Percentiles rank a stretch among this genome's conserved stretches.
Conservation (phyloP, 2,888 invertebrate species). For the Drosophila engyochracea region DNA sequence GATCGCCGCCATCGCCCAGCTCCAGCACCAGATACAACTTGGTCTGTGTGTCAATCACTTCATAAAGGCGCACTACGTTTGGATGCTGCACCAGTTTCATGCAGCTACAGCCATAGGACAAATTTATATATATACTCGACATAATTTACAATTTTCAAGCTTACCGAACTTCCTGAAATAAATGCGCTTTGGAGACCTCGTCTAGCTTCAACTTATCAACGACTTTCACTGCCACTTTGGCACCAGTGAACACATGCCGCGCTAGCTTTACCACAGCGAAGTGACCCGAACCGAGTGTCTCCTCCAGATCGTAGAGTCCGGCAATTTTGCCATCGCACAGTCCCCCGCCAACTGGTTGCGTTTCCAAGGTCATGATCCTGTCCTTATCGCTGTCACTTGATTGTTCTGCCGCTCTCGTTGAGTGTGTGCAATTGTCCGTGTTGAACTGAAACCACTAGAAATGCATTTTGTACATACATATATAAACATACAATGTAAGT, state of each 20-base stretch:
- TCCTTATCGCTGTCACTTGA: constrained; percentile 39
- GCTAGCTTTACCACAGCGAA: constrained; percentile 99
- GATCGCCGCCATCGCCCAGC: constrained; percentile 98
- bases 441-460: constrained; percentile 51
- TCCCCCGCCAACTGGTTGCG: constrained; percentile 72
- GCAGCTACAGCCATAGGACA: constrained; percentile 87
- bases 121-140: background rate
- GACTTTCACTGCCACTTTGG: constrained; percentile 98
- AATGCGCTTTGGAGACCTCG: constrained; percentile 97
- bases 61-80: constrained; percentile 98
- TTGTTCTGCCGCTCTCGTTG: constrained; percentile 18
- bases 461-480: constrained; percentile 29
- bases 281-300: constrained; percentile 98
- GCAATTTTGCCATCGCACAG: constrained; percentile 92
- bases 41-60: constrained; percentile 99
- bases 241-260: constrained; percentile 99
- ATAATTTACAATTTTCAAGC: constrained; percentile 21
- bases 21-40: constrained; percentile 98
- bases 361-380: constrained; percentile 75
- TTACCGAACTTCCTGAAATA: constrained; percentile 95
- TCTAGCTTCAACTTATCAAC: constrained; percentile 99
- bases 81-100: constrained; percentile 99
- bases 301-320: constrained; percentile 98
- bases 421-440: constrained; percentile 41
- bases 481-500: background rate